A percentile compares a stretch with the other conserved stretches of the same genome.
Conservation (phyloP, 2,113 vertebrate species). For the Ellobius talpinus region DNA sequence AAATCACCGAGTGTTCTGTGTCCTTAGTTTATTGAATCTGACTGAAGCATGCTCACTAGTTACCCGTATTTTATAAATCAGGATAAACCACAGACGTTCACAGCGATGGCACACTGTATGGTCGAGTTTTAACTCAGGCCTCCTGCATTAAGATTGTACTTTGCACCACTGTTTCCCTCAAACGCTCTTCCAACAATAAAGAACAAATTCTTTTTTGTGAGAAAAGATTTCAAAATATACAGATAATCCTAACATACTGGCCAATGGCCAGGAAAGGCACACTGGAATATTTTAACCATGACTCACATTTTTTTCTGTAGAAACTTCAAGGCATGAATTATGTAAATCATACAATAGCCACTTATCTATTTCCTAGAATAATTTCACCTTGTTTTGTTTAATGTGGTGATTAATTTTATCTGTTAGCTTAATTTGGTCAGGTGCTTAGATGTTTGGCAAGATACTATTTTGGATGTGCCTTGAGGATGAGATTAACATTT, state of each 20-base stretch:
- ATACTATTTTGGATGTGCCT: not conserved
- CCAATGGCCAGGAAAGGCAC: not conserved
- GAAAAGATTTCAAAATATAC: conserved; percentile 49
- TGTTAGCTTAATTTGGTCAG: not conserved
- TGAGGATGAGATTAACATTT: conserved; percentile 4
- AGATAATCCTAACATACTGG: not conserved
- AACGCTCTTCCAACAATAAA: conserved; percentile 20
- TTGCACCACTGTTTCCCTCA: not conserved
- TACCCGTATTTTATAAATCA: not conserved
- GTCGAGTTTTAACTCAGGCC: not conserved
- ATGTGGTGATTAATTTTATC: not conserved
- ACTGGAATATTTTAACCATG: conserved; percentile 9
- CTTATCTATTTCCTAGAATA: not conserved
- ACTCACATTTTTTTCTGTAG: not conserved
- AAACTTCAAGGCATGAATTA: not conserved
- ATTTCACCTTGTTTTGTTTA: not conserved
- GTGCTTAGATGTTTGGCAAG: not conserved
- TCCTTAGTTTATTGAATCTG: not conserved
- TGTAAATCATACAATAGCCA: not conserved
- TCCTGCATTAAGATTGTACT: not conserved
- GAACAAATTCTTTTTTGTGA: conserved; percentile 19
- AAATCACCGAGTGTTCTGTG: not conserved
- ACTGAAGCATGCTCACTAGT: not conserved
- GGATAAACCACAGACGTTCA: not conserved
- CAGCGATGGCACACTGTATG: not conserved